A percentile compares a stretch with the other conserved stretches of the same genome.
Evolutionary conservation across 2,797 vertebrate genomes (phyloP).

Genomic region (Chloroceryle amazona): DNA sequence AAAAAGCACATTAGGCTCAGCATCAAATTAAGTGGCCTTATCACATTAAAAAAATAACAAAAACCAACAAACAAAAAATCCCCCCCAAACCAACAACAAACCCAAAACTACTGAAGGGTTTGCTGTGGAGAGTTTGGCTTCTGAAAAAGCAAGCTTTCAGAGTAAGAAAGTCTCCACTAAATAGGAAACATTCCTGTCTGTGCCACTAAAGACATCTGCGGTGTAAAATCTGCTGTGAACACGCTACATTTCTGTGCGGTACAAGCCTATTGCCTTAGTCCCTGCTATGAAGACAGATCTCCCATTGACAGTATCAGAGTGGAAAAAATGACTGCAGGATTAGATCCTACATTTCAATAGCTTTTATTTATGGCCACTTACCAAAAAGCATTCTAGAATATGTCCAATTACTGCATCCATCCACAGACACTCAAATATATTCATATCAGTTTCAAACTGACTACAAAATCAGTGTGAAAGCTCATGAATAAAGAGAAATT

Average conservation of each 20-base stretch:
- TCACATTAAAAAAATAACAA: background rate
- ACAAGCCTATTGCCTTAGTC: background rate
- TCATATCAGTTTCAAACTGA: background rate
- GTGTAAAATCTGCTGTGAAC: constrained; percentile 31
- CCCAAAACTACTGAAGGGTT: background rate
- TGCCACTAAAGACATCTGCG: background rate
- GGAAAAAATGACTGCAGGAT: background rate
- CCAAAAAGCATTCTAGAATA: background rate
- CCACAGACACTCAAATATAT: background rate
- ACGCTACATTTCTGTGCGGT: background rate
- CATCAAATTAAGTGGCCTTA: background rate
- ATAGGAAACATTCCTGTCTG: background rate
- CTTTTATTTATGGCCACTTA: constrained; percentile 24
- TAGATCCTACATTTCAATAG: background rate
- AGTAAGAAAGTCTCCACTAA: background rate
- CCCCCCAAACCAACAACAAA: background rate
- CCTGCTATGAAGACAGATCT: background rate
- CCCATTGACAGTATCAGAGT: background rate
- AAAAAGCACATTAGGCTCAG: background rate
- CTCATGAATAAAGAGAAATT: constrained; percentile 26
- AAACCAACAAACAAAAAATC: too few relatives aligned
- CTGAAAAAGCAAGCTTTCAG: constrained; percentile 15
- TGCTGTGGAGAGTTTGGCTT: background rate
- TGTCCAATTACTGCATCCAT: background rate
- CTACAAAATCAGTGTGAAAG: background rate